A percentile compares a stretch with the other conserved stretches of the same genome.
Evolutionary conservation across 2,797 vertebrate genomes (phyloP).

Genomic region (Poecilia velifera): DNA sequence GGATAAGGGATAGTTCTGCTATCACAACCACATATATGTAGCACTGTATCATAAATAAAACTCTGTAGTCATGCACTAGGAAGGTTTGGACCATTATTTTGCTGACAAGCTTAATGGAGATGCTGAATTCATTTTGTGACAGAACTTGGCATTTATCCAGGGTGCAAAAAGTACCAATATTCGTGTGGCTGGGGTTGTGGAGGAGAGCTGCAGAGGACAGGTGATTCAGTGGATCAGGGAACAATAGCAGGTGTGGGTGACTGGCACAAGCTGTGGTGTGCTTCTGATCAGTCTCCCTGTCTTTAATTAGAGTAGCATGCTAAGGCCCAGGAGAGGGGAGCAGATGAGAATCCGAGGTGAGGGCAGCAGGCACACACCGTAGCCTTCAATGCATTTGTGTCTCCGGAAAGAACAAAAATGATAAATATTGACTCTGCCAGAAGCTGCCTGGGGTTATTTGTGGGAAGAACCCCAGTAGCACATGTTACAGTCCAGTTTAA

Average conservation of each 20-base stretch:
- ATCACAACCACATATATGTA: slow-evolving; percentile 3
- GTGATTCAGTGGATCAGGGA: not conserved
- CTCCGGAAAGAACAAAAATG: not conserved
- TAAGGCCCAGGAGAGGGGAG: not conserved
- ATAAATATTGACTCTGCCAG: not conserved
- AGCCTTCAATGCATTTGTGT: not conserved
- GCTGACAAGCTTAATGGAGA: not conserved
- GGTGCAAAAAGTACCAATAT: not conserved
- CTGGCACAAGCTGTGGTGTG: slow-evolving; percentile 1
- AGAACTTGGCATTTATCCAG: not conserved
- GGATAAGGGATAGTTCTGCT: not conserved
- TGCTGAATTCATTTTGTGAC: not conserved
- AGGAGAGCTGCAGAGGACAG: not conserved
- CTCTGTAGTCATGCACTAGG: not conserved
- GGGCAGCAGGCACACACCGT: not conserved
- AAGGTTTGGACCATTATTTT: not conserved
- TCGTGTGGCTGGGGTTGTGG: not conserved
- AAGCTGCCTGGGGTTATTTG: not conserved
- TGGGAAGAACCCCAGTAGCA: not conserved
- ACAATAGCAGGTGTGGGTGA: not conserved
- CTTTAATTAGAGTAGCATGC: not conserved
- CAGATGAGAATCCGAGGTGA: not conserved
- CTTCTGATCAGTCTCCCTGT: slow-evolving; percentile 7
- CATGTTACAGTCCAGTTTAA: not conserved
- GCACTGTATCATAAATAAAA: too few species aligned